Percentiles rank a stretch among this genome's conserved stretches.
Conservation (phyloP, 2,797 vertebrate genomes). For the Carcharodon carcharias region DNA sequence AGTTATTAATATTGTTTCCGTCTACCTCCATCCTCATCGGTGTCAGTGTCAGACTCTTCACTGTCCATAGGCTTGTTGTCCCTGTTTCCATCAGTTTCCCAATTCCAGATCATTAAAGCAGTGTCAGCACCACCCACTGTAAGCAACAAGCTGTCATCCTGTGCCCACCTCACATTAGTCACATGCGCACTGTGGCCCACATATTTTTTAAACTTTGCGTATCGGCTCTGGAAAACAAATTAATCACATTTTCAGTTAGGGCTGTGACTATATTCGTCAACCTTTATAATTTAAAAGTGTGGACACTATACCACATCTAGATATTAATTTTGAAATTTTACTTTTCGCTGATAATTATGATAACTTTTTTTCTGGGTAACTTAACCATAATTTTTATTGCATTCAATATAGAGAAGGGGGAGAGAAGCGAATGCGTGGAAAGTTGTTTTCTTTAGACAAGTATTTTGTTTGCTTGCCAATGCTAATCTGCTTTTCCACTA, state of each 20-base stretch:
- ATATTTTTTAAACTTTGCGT: conserved; percentile 86
- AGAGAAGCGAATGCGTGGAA: neutral
- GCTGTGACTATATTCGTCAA: neutral
- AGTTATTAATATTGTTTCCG: neutral
- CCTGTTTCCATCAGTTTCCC: conserved; percentile 76
- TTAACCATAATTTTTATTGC: neutral
- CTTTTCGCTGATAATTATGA: neutral
- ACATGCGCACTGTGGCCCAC: conserved; percentile 90
- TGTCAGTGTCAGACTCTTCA: conserved; percentile 86
- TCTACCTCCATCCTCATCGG: conserved; percentile 88
- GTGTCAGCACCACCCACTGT: conserved; percentile 89
- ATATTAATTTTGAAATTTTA: neutral
- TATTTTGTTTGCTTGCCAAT: neutral
- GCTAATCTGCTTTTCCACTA: neutral
- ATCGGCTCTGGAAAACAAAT: conserved; percentile 68
- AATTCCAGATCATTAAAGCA: conserved; percentile 88
- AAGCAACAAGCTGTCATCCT: conserved; percentile 79
- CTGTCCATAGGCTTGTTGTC: conserved; percentile 88
- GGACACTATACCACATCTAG: neutral
- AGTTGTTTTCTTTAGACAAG: neutral
- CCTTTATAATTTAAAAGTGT: neutral
- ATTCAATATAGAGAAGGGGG: neutral
- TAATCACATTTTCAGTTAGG: neutral
- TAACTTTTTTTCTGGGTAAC: neutral
- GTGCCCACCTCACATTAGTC: conserved; percentile 84